Evolutionary conservation across 2,888 invertebrate species (phyloP).

Genomic region (Cheilosia scutellata): DNA sequence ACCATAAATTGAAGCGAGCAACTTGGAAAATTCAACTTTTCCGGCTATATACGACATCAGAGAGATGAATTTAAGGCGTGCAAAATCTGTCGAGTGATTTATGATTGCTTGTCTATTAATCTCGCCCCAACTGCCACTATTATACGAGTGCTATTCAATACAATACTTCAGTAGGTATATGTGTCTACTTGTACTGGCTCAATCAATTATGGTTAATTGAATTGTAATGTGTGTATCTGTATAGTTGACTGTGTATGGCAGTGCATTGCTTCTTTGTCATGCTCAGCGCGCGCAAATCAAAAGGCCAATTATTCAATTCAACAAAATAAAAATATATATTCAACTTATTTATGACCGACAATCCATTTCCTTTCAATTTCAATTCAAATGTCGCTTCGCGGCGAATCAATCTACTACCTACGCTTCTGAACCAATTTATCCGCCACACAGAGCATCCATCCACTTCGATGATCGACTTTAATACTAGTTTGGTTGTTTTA

Average conservation of each 20-base stretch:
- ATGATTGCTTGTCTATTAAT: conserved; percentile 69
- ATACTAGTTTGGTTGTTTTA: conserved; percentile 36
- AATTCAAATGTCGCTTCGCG: conserved; percentile 73
- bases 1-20: conserved; percentile 75
- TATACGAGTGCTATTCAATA: too few relatives aligned
- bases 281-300: conserved; percentile 68
- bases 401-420: conserved; percentile 73
- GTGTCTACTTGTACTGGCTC: conserved; percentile 20
- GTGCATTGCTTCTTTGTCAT: conserved; percentile 61
- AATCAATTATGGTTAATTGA: conserved; percentile 72
- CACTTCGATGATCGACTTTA: conserved; percentile 74
- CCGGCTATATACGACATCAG: conserved; percentile 24
- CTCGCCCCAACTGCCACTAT: conserved; percentile 16
- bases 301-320: conserved; percentile 75
- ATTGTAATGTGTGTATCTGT: conserved; percentile 58
- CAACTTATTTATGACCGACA: conserved; percentile 74
- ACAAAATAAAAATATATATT: conserved; percentile 61
- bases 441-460: conserved; percentile 53
- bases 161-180: background rate
- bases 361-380: conserved; percentile 76
- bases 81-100: conserved; percentile 63
- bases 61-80: conserved; percentile 44
- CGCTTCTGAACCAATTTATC: conserved; percentile 53
- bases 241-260: background rate
- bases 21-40: conserved; percentile 68